These are phyloP conservation scores for Orthosia cruda DNA, from an alignment of 2,888 invertebrate species.

Conservation along the genomic window DNA sequence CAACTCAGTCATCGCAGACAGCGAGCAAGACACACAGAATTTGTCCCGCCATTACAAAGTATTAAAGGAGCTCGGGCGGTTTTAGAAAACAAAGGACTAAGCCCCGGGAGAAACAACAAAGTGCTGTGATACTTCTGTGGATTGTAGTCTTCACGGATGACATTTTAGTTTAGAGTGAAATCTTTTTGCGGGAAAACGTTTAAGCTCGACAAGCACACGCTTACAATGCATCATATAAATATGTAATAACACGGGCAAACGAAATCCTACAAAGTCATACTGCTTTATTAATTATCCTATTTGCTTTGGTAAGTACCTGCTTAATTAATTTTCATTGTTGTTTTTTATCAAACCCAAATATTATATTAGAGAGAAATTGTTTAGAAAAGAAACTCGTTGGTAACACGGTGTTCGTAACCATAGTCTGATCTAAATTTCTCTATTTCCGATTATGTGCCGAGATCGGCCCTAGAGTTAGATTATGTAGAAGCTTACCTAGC, in stretches of 20 bases:
- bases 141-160: conserved; percentile 82
- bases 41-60: conserved; percentile 86
- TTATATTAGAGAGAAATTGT: background rate
- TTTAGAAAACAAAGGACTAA: conserved; percentile 88
- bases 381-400: background rate
- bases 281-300: conserved; percentile 1
- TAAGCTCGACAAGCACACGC: conserved; percentile 50
- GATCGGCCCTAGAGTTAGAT: background rate
- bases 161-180: conserved; percentile 83
- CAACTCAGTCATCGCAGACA: conserved; percentile 75
- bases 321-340: background rate
- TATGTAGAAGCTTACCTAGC: no score
- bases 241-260: conserved; percentile 14
- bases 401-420: no score
- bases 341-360: background rate
- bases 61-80: conserved; percentile 85
- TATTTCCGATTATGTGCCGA: no score
- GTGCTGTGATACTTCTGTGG: conserved; percentile 85
- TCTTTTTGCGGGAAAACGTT: conserved; percentile 78
- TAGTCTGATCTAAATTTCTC: background rate
- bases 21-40: conserved; percentile 80
- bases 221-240: conserved; percentile 50
- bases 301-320: background rate
- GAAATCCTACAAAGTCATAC: conserved; percentile 4
- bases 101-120: conserved; percentile 85